These are phyloP conservation scores for Corythornis vintsioides DNA, from an alignment of 2,113 vertebrate species.

Conservation along the genomic window DNA sequence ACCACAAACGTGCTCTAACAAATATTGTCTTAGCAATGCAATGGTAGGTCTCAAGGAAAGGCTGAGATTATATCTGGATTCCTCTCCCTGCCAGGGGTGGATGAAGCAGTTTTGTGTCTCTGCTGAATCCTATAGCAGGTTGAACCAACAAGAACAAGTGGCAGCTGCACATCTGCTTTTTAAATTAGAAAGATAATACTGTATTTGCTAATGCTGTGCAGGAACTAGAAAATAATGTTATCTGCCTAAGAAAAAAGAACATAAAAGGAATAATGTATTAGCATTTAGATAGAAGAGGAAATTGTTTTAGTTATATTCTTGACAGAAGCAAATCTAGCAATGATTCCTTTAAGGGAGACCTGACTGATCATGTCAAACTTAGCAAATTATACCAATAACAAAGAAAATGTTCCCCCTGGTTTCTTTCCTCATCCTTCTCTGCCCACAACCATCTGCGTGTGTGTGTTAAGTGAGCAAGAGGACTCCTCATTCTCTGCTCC, in stretches of 20 bases:
- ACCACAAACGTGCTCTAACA: background rate
- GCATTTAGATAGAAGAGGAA: background rate
- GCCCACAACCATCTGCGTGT: background rate
- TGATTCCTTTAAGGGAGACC: background rate
- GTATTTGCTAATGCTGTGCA: background rate
- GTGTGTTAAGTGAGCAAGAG: background rate
- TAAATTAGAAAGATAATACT: background rate
- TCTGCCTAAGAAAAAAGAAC: background rate
- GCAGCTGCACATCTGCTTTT: background rate
- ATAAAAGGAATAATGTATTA: background rate
- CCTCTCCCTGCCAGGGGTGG: background rate
- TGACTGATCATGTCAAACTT: background rate
- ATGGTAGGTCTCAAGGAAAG: background rate
- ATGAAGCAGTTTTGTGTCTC: fast-evolving
- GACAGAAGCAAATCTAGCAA: background rate
- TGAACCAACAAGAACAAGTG: background rate
- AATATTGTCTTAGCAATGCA: background rate
- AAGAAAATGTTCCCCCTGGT: background rate
- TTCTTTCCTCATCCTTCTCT: background rate
- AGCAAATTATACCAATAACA: background rate
- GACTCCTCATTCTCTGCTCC: background rate
- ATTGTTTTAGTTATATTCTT: background rate
- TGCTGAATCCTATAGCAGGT: background rate
- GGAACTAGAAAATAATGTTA: background rate
- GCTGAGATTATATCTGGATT: background rate